phyloP scores from a whole-genome alignment of 2,797 vertebrate species.

The Trichosurus vulpecula region DNA sequence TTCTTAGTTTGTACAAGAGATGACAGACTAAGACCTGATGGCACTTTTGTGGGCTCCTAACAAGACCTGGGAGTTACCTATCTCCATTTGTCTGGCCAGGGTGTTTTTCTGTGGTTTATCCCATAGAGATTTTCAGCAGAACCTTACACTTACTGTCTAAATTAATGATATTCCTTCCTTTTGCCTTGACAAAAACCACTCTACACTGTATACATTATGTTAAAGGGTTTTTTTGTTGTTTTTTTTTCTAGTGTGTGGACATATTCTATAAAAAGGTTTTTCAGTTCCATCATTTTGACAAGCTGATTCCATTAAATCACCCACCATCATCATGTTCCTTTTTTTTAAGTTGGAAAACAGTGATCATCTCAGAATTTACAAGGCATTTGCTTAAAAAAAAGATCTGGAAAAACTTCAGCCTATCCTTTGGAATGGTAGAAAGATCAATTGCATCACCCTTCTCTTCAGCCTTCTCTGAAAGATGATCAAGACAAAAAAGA shows the following conservation, averaged over 20 bases:
- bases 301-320: conserved; percentile 83
- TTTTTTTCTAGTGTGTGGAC: conserved; percentile 67
- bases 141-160: conserved; percentile 82
- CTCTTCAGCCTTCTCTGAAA: conserved; percentile 30
- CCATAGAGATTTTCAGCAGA: conserved; percentile 81
- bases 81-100: conserved; percentile 80
- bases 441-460: conserved; percentile 49
- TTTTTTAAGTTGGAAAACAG: conserved; percentile 77
- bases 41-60: conserved; percentile 80
- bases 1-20: conserved; percentile 79
- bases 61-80: conserved; percentile 80
- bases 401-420: conserved; percentile 57
- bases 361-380: conserved; percentile 68
- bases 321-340: conserved; percentile 77
- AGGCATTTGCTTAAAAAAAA: conserved; percentile 41
- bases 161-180: conserved; percentile 83
- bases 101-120: conserved; percentile 81
- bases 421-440: conserved; percentile 65
- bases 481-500: conserved; percentile 8
- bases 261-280: conserved; percentile 83
- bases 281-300: conserved; percentile 81
- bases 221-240: conserved; percentile 76
- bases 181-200: conserved; percentile 80
- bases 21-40: conserved; percentile 81
- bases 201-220: conserved; percentile 80